Evolutionary conservation across 2,888 invertebrate genomes (phyloP).

Genomic region (Pollenia labialis): DNA sequence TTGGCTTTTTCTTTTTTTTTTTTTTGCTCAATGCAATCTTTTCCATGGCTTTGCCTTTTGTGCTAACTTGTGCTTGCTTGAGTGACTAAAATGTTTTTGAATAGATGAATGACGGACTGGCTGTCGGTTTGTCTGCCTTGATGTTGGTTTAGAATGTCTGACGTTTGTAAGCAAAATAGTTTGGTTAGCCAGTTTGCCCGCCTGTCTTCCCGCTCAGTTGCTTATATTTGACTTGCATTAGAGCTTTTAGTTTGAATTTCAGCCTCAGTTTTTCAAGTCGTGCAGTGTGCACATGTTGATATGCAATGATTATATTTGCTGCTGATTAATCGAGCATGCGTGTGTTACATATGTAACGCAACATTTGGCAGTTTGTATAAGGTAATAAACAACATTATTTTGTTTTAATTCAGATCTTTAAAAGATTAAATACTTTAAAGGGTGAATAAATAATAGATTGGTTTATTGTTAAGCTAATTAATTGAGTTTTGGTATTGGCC

Average conservation of each 20-base stretch:
- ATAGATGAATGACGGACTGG: constrained; percentile 18
- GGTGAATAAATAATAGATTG: too few species aligned
- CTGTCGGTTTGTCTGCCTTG: not conserved
- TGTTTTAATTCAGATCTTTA: constrained; percentile 15
- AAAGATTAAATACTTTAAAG: constrained; percentile 3
- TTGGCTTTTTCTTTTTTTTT: constrained; percentile 30
- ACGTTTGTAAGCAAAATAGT: constrained; percentile 14
- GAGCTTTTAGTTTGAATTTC: constrained; percentile 18
- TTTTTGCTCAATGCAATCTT: not conserved
- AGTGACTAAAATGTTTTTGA: constrained; percentile 34
- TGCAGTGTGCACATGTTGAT: constrained; percentile 50
- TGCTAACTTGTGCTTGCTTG: constrained; percentile 41
- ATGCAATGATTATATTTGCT: constrained; percentile 60
- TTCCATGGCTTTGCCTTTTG: constrained; percentile 32
- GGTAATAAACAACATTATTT: constrained; percentile 54
- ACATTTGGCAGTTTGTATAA: constrained; percentile 40
- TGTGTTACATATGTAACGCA: constrained; percentile 64
- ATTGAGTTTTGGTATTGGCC: too few species aligned
- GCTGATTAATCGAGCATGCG: constrained; percentile 69
- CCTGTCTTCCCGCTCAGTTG: constrained; percentile 9
- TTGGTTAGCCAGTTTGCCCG: not conserved
- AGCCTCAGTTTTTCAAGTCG: not conserved
- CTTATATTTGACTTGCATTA: constrained; percentile 48
- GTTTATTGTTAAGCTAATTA: too few species aligned
- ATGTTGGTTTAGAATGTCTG: not conserved